Evolutionary conservation across 2,113 vertebrate genomes (phyloP), one percentile per base, ranked within the genome.

Genomic region (Embiotoca jacksoni): DNA sequence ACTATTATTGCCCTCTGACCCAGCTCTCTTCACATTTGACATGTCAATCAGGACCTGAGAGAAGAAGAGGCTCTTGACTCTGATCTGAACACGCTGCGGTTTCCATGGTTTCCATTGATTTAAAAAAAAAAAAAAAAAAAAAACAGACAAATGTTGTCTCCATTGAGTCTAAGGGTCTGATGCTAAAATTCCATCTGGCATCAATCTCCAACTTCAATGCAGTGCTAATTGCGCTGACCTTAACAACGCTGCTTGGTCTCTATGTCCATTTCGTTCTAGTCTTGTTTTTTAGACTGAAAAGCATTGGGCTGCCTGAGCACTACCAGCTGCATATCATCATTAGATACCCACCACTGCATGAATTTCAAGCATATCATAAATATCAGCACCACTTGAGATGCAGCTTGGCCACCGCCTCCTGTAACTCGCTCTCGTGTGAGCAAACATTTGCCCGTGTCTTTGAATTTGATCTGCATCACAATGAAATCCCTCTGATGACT

Each of bases 341-440:
- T 73, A 78, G 33, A 72, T 77, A 54, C 23, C 78, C 79, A 6
- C 78, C 60, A 47, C 53, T 64, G n/a, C 67, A 62, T 69, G 65
- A 81, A 84, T 84, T 81, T 80, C 82, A 80, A 80, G 49, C 77
- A n/a, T 35, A 71, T 77, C 72, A 73, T 72, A 79, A 84, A 83
- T 78, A 85, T 83, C 75, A 72, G 10, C 69, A 32, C 35, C 54
- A 57, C 73, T 85, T 80, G 66, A 72, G n/a, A 71, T 81, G 65
- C 72, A 32, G 63, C 35, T 0, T 37, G 15, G 47, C 15, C 60
- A 0, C 30, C 13, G 1, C 56, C 63, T 46, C 63, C 72, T 57
- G 56, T n/a, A 31, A 30, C 55, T 61, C 15, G 1, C 75, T 49
- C 44, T 44, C 9, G 3, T 62, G n/a, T 67, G 23, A 53, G 52